Evolutionary conservation across 2,113 vertebrate species (phyloP).

Genomic region (Ornithorhynchus anatinus): DNA sequence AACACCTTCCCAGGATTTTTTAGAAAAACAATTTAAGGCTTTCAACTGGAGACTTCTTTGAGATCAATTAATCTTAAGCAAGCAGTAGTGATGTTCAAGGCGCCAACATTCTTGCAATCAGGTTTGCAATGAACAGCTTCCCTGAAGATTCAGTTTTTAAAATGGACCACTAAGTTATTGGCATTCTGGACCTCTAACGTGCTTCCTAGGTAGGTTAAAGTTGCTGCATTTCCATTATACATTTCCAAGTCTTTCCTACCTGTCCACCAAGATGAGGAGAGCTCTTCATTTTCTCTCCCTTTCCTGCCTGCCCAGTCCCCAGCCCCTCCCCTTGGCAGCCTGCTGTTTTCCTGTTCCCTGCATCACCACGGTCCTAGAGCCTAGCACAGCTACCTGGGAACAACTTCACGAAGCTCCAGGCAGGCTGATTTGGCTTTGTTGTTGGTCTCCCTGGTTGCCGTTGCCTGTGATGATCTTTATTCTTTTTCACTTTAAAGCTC

Average conservation of each 20-base stretch:
- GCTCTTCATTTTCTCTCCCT: neutral
- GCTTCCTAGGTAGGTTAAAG: neutral
- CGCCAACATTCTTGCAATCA: constrained; percentile 4
- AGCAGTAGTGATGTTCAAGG: neutral
- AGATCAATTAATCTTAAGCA: neutral
- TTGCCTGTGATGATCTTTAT: no score
- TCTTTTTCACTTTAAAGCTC: constrained; percentile 2
- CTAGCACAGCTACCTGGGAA: no score
- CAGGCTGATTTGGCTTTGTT: no score
- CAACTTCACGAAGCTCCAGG: no score
- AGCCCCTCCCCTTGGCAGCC: no score
- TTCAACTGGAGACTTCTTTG: constrained; percentile 11
- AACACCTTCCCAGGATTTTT: constrained; percentile 12
- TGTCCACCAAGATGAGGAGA: no score
- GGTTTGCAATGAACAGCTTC: constrained; percentile 18
- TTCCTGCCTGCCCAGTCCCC: neutral
- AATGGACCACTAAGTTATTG: neutral
- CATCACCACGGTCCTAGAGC: no score
- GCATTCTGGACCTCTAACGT: neutral
- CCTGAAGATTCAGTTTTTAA: constrained; percentile 7
- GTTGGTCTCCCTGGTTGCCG: no score
- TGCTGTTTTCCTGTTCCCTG: no score
- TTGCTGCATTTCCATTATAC: neutral
- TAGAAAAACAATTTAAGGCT: constrained; percentile 26
- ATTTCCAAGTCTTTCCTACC: constrained; percentile 27